Percentiles rank a stretch among this genome's conserved stretches.
These are phyloP conservation scores for Notamacropus eugenii DNA, from an alignment of 2,797 vertebrate genomes.

Conservation along the genomic window DNA sequence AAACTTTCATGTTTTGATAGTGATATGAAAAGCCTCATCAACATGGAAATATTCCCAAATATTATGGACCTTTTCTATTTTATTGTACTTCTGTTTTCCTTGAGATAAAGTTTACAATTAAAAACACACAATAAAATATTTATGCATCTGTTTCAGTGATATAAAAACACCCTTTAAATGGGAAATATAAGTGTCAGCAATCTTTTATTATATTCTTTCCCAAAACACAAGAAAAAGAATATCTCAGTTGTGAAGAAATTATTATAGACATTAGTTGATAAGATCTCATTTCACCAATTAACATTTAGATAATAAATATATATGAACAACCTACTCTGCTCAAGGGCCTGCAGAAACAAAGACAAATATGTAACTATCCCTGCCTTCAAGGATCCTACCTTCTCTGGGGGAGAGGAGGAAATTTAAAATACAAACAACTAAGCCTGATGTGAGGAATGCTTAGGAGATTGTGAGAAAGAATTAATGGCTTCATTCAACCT, in stretches of 20 bases:
- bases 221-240: neutral
- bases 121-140: neutral
- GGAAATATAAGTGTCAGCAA: neutral
- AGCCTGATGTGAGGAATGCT: neutral
- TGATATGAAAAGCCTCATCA: neutral
- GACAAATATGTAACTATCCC: neutral
- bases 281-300: neutral
- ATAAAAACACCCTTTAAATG: neutral
- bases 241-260: neutral
- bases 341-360: neutral
- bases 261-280: neutral
- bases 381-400: neutral
- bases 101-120: slow-evolving; percentile 8
- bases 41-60: neutral
- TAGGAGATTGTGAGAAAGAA: neutral
- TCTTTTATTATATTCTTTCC: neutral
- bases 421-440: neutral
- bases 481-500: neutral
- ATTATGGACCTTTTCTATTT: neutral
- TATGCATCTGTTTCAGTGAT: neutral
- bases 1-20: neutral
- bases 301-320: neutral
- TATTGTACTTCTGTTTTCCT: neutral
- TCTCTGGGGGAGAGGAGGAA: neutral
- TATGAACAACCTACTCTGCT: neutral